Conservation (phyloP, 2,113 vertebrate genomes). For the Kryptolebias marmoratus region DNA sequence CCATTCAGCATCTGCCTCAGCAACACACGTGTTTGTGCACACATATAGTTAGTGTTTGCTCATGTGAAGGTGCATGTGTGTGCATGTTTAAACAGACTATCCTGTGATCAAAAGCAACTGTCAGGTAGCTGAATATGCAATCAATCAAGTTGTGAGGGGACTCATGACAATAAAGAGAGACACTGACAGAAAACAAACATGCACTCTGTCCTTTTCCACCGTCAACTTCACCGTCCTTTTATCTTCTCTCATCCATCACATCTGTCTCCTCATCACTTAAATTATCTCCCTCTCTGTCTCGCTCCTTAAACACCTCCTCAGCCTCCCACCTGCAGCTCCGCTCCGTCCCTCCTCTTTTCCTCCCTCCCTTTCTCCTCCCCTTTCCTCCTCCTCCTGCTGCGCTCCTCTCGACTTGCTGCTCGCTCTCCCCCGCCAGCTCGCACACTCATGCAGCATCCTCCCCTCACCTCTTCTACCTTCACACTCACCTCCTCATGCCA, state of each 20-base stretch:
- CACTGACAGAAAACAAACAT: conserved; percentile 18
- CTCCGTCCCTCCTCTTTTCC: conserved; percentile 26
- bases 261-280: conserved; percentile 40
- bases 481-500: conserved; percentile 69
- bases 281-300: conserved; percentile 34
- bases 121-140: background rate
- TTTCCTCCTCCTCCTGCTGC: conserved; percentile 21
- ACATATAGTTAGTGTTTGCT: conserved; percentile 14
- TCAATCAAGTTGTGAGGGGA: conserved; percentile 2
- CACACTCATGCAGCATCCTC: conserved; percentile 72
- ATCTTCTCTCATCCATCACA: conserved; percentile 37
- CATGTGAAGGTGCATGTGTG: conserved; percentile 7
- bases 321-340: conserved; percentile 16
- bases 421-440: conserved; percentile 56
- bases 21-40: conserved; percentile 15
- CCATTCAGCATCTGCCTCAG: conserved; percentile 15
- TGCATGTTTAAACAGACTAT: conserved; percentile 2
- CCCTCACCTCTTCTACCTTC: conserved; percentile 72
- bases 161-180: conserved; percentile 14
- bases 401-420: conserved; percentile 55
- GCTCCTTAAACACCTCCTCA: conserved; percentile 26
- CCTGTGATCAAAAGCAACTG: background rate
- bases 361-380: conserved; percentile 35
- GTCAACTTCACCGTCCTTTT: conserved; percentile 38
- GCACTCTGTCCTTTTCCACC: conserved; percentile 25